These are phyloP conservation scores for Ophion slaviceki DNA, from an alignment of 2,888 invertebrate genomes.

Conservation along the genomic window DNA sequence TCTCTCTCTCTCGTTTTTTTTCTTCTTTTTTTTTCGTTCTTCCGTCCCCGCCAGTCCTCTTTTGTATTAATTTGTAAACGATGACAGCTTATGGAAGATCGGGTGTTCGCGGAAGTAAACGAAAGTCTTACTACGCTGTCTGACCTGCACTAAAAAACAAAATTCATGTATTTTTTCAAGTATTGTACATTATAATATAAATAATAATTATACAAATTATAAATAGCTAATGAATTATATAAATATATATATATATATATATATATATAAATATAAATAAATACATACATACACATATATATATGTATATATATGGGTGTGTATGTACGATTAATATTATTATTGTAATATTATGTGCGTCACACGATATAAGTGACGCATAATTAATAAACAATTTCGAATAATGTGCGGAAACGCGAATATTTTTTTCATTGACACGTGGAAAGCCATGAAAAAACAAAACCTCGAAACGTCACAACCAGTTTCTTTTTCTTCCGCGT, in stretches of 20 bases:
- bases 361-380: slow-evolving; percentile 72
- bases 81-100: slow-evolving; percentile 50
- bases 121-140: slow-evolving; percentile 71
- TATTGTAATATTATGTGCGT: slow-evolving; percentile 74
- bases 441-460: slow-evolving; percentile 30
- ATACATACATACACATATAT: too few species aligned
- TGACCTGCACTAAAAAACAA: slow-evolving; percentile 74
- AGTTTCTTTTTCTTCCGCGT: not conserved
- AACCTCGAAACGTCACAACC: slow-evolving; percentile 36
- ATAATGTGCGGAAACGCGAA: slow-evolving; percentile 70
- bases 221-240: slow-evolving; percentile 68
- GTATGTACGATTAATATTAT: slow-evolving; percentile 70
- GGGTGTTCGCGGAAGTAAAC: slow-evolving; percentile 59
- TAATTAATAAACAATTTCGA: slow-evolving; percentile 78
- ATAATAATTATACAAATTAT: slow-evolving; percentile 77
- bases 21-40: slow-evolving; percentile 31
- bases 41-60: slow-evolving; percentile 18
- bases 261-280: slow-evolving; percentile 41
- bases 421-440: slow-evolving; percentile 48
- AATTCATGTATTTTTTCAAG: slow-evolving; percentile 80
- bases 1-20: slow-evolving; percentile 29
- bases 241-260: slow-evolving; percentile 63
- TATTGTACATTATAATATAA: slow-evolving; percentile 79
- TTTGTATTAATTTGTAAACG: slow-evolving; percentile 41
- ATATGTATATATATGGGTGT: not conserved